Evolutionary conservation across 1,140 invertebrate species (phyloP).

Genomic region (Periplaneta americana): DNA sequence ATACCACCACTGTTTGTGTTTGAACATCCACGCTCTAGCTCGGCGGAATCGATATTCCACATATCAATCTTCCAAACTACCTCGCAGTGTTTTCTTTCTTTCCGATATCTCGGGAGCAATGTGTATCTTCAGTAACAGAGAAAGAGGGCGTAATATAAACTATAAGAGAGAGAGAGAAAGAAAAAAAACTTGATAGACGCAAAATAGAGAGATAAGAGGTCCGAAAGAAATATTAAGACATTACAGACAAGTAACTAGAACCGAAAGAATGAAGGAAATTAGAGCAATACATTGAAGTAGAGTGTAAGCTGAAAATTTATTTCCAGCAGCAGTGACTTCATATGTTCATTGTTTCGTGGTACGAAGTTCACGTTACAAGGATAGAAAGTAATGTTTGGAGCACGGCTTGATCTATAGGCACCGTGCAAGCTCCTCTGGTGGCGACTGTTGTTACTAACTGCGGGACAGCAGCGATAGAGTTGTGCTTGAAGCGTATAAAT

Average conservation of each 20-base stretch:
- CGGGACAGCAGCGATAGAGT: too few relatives aligned
- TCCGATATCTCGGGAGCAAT: neutral
- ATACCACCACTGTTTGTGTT: neutral
- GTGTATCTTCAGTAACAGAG: neutral
- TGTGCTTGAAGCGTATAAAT: too few relatives aligned
- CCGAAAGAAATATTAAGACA: neutral
- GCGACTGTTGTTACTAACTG: too few relatives aligned
- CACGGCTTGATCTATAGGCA: too few relatives aligned
- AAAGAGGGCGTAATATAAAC: too few relatives aligned
- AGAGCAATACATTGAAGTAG: neutral
- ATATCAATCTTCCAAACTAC: constrained; percentile 6
- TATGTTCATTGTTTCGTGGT: too few relatives aligned
- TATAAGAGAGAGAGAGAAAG: neutral
- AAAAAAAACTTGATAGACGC: neutral
- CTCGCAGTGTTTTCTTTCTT: neutral
- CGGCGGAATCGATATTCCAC: neutral
- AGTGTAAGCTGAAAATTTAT: neutral
- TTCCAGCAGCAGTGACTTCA: too few relatives aligned
- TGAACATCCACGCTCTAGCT: neutral
- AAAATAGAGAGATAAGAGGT: neutral
- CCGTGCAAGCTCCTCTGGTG: too few relatives aligned
- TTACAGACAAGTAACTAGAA: neutral
- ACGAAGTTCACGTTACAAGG: too few relatives aligned
- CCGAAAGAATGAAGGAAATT: neutral
- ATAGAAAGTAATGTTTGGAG: too few relatives aligned